phyloP scores from a whole-genome alignment of 1,140 invertebrate genomes.

The Halictus rubicundus region DNA sequence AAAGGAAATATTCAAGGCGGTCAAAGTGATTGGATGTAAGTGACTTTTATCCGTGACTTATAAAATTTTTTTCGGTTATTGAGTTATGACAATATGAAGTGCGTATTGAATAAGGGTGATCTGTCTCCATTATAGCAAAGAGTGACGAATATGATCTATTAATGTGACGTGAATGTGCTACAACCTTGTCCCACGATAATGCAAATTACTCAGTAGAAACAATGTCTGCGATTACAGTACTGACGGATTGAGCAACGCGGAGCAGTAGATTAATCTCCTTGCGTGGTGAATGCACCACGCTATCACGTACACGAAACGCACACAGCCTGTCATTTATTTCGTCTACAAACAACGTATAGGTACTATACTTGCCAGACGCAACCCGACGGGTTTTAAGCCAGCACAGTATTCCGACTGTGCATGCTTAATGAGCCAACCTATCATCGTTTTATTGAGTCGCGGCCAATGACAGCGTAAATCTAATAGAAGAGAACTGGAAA shows the following conservation, averaged over 20 bases:
- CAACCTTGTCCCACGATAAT: slow-evolving; percentile 23
- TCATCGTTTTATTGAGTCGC: slow-evolving; percentile 65
- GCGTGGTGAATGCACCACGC: slow-evolving; percentile 48
- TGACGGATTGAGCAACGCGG: slow-evolving; percentile 48
- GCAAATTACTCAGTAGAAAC: slow-evolving; percentile 54
- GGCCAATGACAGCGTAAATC: slow-evolving; percentile 36
- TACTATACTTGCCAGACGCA: slow-evolving; percentile 28
- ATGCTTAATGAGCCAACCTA: slow-evolving; percentile 67
- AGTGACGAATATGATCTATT: slow-evolving; percentile 6
- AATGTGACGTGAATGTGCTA: not conserved
- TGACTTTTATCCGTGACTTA: too few relatives aligned
- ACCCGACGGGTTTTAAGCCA: not conserved
- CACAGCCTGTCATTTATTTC: slow-evolving; percentile 61
- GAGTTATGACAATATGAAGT: too few relatives aligned
- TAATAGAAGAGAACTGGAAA: slow-evolving; percentile 24
- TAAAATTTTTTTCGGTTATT: too few relatives aligned
- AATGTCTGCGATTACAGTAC: slow-evolving; percentile 41
- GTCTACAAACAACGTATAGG: slow-evolving; percentile 45
- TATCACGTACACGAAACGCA: slow-evolving; percentile 7
- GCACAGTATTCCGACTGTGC: slow-evolving; percentile 55
- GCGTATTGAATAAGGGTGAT: too few relatives aligned
- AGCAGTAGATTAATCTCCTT: slow-evolving; percentile 52
- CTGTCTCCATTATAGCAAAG: not conserved
- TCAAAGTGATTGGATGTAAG: too few relatives aligned
- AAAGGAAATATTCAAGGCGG: too few relatives aligned